phyloP scores from a whole-genome alignment of 2,113 vertebrate genomes.

The Sander lucioperca region DNA sequence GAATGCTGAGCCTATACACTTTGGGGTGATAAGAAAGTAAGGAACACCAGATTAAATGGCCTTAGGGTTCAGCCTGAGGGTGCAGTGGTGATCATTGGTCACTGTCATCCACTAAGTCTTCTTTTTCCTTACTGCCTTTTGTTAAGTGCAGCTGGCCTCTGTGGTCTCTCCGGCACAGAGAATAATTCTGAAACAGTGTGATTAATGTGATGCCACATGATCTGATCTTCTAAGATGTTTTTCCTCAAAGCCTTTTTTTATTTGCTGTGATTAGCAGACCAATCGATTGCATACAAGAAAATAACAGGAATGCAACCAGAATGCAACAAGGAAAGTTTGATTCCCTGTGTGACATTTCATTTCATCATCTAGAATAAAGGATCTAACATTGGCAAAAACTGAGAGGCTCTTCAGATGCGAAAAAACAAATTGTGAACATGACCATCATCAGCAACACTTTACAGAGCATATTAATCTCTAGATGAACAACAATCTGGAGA shows the following conservation, averaged over 20 bases:
- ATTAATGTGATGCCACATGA: slow-evolving; percentile 47
- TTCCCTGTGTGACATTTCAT: background rate
- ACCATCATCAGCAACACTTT: background rate
- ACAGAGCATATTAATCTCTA: background rate
- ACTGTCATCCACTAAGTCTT: slow-evolving; percentile 67
- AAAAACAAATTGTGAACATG: background rate
- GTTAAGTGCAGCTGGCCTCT: slow-evolving; percentile 47
- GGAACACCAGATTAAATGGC: slow-evolving; percentile 66
- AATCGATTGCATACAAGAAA: background rate
- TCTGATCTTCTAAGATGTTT: slow-evolving; percentile 29
- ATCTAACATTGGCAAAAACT: background rate
- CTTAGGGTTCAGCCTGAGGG: slow-evolving; percentile 64
- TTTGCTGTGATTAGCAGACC: slow-evolving; percentile 18
- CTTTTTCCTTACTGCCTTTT: slow-evolving; percentile 55
- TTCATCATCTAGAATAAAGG: background rate
- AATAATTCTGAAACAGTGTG: slow-evolving; percentile 37
- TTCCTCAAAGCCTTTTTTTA: slow-evolving; percentile 30
- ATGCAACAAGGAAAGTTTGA: background rate
- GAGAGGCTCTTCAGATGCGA: background rate
- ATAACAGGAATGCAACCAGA: background rate
- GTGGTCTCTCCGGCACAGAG: slow-evolving; percentile 39
- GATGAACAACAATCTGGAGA: background rate
- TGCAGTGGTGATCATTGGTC: slow-evolving; percentile 63
- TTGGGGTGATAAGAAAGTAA: slow-evolving; percentile 58
- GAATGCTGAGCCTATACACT: slow-evolving; percentile 13